Evolutionary conservation across 2,113 vertebrate genomes (phyloP), one percentile per base, ranked within the genome.

Genomic region (Sinocyclocheilus anophthalmus): DNA sequence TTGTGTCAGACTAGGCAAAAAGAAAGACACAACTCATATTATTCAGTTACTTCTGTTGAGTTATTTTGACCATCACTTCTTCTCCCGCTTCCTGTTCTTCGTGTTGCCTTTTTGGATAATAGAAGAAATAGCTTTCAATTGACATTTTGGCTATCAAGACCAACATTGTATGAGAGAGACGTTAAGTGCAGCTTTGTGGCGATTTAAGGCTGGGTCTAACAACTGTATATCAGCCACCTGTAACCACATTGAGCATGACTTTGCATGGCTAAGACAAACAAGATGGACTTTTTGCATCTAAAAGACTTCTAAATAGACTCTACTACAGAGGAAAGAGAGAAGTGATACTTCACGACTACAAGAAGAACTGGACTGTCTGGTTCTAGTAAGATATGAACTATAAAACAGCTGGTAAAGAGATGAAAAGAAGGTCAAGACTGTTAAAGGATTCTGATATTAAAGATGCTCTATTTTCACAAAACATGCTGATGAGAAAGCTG

Each of bases 241-340:
- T 55, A 77, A 89, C 79, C 30, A 48, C 85, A 88, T 90, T 76
- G 84, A 91, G 93, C 93, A 93, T 91, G 92, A 91, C 88, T 91
- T 89, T 93, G 94, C 93, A 93, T 93, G 93, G 89, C 91, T 92
- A 91, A 86, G 89, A 89, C 90, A 78, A 86, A 22, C 72, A 86
- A 83, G 55, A 22, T 26, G n/a, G 53, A 73, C 37, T 80, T 55
- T 63, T 55, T 67, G 13, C n/a, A 80, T 69, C 22, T n/a, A 22
- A 37, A 84, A 61, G 65, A 84, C 80, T 88, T 78, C 81, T 85
- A 50, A 89, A 81, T 76, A 87, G 75, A 84, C 84, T 42, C 55
- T 90, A 87, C 87, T 90, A 91, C 90, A 90, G 39, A 75, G 4
- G 89, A 86, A 11, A 91, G 75, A 87, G 48, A 53, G 53, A 65